Percentiles rank a stretch among this genome's conserved stretches.
Conservation (phyloP, 1,140 invertebrate species). For the Drosophila takahashii region DNA sequence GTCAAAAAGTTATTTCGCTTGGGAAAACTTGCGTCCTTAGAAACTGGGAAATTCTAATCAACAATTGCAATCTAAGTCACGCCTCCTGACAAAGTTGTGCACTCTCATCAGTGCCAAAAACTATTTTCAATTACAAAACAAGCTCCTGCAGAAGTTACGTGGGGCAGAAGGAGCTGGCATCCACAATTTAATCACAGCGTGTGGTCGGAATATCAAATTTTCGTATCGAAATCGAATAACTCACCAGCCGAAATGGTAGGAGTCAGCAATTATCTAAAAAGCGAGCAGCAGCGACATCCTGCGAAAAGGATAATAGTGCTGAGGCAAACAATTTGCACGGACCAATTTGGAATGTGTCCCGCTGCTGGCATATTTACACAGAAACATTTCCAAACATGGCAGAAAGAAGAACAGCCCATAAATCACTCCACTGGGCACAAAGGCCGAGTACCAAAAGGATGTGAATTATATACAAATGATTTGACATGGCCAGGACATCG, state of each 20-base stretch:
- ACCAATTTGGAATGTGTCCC: constrained; percentile 59
- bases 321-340: constrained; percentile 72
- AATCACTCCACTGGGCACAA: constrained; percentile 64
- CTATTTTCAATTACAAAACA: constrained; percentile 74
- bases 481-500: constrained; percentile 66
- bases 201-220: constrained; percentile 82
- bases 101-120: constrained; percentile 52
- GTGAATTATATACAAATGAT: constrained; percentile 83
- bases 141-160: constrained; percentile 12
- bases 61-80: constrained; percentile 49
- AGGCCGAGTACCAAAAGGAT: constrained; percentile 62
- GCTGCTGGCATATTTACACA: constrained; percentile 64
- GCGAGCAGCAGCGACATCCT: constrained; percentile 34
- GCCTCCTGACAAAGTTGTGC: constrained; percentile 40
- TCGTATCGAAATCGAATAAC: constrained; percentile 72
- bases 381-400: constrained; percentile 46
- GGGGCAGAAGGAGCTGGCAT: constrained; percentile 47
- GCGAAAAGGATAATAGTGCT: constrained; percentile 81
- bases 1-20: too few relatives aligned
- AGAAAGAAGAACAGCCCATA: constrained; percentile 64
- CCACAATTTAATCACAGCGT: constrained; percentile 79
- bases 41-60: constrained; percentile 33
- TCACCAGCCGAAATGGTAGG: constrained; percentile 61
- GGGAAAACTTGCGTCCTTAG: background rate
- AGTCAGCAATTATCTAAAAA: constrained; percentile 83